phyloP scores from a whole-genome alignment of 2,888 invertebrate genomes.

The Brachylomia viminalis region DNA sequence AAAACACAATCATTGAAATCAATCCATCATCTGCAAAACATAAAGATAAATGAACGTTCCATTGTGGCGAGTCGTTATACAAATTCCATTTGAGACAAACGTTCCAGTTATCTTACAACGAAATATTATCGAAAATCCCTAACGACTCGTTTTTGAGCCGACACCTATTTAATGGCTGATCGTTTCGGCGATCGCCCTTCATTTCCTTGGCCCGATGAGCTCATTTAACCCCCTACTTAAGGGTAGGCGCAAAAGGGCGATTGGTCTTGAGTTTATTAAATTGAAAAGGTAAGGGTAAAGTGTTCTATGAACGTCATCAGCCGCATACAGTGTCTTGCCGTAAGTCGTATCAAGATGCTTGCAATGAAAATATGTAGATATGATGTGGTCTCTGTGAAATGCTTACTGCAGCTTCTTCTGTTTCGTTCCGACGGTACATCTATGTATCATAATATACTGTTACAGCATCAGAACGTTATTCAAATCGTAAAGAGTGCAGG shows the following conservation, averaged over 20 bases:
- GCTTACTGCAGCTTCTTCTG: no score
- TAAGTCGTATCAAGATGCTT: not conserved
- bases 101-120: conserved; percentile 49
- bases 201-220: conserved; percentile 82
- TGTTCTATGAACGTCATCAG: not conserved
- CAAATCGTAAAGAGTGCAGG: no score
- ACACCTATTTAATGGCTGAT: conserved; percentile 83
- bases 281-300: not conserved
- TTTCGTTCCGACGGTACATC: no score
- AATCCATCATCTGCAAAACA: conserved; percentile 55
- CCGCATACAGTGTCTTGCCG: not conserved
- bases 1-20: conserved; percentile 47
- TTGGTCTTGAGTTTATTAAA: conserved; percentile 11
- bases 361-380: not conserved
- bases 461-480: no score
- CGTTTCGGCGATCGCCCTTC: conserved; percentile 82
- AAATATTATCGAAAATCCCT: conserved; percentile 66
- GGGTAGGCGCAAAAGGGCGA: conserved; percentile 36
- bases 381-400: no score
- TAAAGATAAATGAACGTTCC: conserved; percentile 47
- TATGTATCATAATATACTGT: no score
- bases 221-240: conserved; percentile 77
- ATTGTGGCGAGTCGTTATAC: conserved; percentile 57
- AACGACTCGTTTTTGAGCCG: conserved; percentile 66
- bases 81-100: conserved; percentile 66